Percentiles rank a stretch among this genome's conserved stretches.
Conservation (phyloP, 1,140 invertebrate species). For the Eurosta solidaginis region DNA sequence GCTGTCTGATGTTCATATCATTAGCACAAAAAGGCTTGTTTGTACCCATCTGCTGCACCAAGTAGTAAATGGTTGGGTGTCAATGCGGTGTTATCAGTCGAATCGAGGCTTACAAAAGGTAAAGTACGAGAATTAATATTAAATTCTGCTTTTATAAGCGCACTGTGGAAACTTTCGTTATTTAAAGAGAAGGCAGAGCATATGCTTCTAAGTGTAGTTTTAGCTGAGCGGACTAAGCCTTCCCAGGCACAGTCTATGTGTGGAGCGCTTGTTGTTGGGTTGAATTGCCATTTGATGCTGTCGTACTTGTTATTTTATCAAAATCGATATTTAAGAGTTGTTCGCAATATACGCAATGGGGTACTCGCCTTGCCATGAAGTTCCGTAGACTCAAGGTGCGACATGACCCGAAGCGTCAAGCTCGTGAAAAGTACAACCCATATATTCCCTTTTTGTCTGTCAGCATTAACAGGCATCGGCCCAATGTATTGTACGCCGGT, state of each 20-base stretch:
- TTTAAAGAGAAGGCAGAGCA: background rate
- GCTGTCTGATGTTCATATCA: background rate
- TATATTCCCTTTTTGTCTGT: background rate
- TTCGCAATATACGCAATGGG: background rate
- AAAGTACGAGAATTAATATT: conserved; percentile 18
- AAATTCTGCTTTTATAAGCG: background rate
- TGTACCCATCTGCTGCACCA: background rate
- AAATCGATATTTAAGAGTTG: background rate
- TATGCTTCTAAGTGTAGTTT: background rate
- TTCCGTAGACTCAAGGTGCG: background rate
- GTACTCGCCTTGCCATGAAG: background rate
- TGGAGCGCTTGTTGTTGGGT: background rate
- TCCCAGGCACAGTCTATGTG: background rate
- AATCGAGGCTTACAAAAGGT: background rate
- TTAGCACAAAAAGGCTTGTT: background rate
- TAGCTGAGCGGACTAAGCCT: background rate
- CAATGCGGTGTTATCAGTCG: background rate
- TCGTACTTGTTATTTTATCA: background rate
- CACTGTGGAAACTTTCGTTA: background rate
- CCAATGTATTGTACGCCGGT: background rate
- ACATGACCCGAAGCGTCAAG: background rate
- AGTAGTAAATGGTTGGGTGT: conserved; percentile 11
- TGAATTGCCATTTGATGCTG: background rate
- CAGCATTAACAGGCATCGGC: background rate
- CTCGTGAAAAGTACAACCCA: background rate